A percentile compares a stretch with the other conserved stretches of the same genome.
Conservation (phyloP, 2,888 invertebrate species). For the Megalurothrips usitatus region DNA sequence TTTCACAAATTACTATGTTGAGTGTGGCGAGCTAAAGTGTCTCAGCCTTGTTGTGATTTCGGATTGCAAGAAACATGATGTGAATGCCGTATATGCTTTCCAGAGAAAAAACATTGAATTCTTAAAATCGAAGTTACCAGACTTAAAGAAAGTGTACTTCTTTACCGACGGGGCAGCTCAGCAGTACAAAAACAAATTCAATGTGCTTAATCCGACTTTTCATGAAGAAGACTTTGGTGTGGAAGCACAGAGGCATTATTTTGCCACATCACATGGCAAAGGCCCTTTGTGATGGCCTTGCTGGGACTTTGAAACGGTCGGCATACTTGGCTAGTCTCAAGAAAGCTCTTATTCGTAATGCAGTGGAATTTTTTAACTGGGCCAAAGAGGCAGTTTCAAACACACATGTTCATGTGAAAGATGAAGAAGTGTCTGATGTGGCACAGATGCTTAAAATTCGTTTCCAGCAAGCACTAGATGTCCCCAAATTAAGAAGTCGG, state of each 20-base stretch:
- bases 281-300: slow-evolving; percentile 34
- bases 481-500: background rate
- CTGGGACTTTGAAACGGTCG: slow-evolving; percentile 35
- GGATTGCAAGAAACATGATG: slow-evolving; percentile 36
- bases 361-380: background rate
- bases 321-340: slow-evolving; percentile 17
- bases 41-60: slow-evolving; percentile 35
- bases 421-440: background rate
- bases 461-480: background rate
- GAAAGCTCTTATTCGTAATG: background rate
- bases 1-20: slow-evolving; percentile 36
- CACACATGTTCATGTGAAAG: too few relatives aligned
- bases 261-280: slow-evolving; percentile 34
- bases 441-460: background rate
- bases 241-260: slow-evolving; percentile 34
- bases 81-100: slow-evolving; percentile 36
- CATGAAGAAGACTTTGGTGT: slow-evolving; percentile 34
- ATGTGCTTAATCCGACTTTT: slow-evolving; percentile 38
- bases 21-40: slow-evolving; percentile 27
- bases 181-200: slow-evolving; percentile 40
- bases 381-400: too few relatives aligned
- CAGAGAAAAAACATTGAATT: slow-evolving; percentile 33
- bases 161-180: slow-evolving; percentile 38
- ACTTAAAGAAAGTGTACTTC: slow-evolving; percentile 35
- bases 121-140: background rate